Percentiles rank a stretch among this genome's conserved stretches.
Evolutionary conservation across 2,113 vertebrate genomes (phyloP).

Genomic region (Aegotheles bennettii): DNA sequence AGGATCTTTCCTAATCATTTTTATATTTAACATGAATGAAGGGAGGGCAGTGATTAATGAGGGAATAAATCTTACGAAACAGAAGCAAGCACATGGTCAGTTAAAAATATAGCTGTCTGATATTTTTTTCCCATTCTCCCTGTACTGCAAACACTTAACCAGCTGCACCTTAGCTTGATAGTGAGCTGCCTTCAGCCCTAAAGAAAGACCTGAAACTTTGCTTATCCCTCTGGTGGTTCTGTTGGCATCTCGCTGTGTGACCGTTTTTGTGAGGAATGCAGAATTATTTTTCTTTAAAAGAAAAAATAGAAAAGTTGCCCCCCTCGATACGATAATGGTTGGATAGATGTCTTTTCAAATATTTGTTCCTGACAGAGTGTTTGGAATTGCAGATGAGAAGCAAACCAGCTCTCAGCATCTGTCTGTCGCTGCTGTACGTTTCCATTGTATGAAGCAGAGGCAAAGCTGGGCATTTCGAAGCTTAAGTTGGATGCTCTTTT

Average conservation of each 20-base stretch:
- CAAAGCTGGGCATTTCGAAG: slow-evolving; percentile 56
- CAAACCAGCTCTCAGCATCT: slow-evolving; percentile 57
- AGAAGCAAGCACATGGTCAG: slow-evolving; percentile 63
- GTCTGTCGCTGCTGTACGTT: slow-evolving; percentile 39
- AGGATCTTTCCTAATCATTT: slow-evolving; percentile 85
- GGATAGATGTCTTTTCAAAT: slow-evolving; percentile 67
- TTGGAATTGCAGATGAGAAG: slow-evolving; percentile 68
- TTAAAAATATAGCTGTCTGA: slow-evolving; percentile 59
- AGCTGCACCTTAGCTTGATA: slow-evolving; percentile 25
- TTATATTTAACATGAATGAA: slow-evolving; percentile 83
- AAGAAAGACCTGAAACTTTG: slow-evolving; percentile 45
- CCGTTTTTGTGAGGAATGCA: slow-evolving; percentile 32
- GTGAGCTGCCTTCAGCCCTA: neutral
- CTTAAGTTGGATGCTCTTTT: slow-evolving; percentile 48
- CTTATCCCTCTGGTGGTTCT: slow-evolving; percentile 19
- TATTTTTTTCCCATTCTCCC: neutral
- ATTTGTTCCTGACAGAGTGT: slow-evolving; percentile 66
- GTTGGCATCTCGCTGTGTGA: neutral
- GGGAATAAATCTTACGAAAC: slow-evolving; percentile 80
- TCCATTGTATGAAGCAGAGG: slow-evolving; percentile 41
- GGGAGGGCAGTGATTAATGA: slow-evolving; percentile 85
- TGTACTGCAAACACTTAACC: slow-evolving; percentile 15
- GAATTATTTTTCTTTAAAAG: neutral
- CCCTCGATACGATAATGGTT: slow-evolving; percentile 38
- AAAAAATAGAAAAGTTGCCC: neutral